Base-by-base conservation (phyloP, 1,140 invertebrate genomes). In the Cyclina sinensis region DNA sequence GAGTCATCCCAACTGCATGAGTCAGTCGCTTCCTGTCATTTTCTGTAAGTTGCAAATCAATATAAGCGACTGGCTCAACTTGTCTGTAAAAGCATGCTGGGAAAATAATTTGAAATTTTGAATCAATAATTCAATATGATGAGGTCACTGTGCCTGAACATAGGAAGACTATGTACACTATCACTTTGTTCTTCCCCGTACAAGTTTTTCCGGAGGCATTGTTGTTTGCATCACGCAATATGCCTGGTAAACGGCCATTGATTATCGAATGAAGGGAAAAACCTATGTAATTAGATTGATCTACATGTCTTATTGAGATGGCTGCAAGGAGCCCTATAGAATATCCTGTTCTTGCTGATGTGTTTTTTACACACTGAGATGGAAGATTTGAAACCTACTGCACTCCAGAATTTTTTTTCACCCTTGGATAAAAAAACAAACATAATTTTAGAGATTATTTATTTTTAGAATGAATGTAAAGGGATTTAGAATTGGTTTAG, bases 101-200 rank as follows among this genome's bases (percentile, higher is more conserved):
- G 65, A 70, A 70, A 37, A 70, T 14, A 37, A 37, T 70, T 70
- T n/a, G 24, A 70, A 35, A 70, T 70, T 70, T 70, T 35, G 5
- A 70, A 70, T 70, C 65, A 70, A 70, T 70, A 70, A 70, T 70
- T 70, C 65, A 70, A 70, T 70, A 70, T 9, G 65, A n/a, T 70
- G 65, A 70, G 65, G 65, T 70, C 65, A 70, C 32, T 21, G 30
- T 35, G 65, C 32, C 65, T 70, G 7, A 37, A n/a, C 32, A 70
- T 70, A 37, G 12, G 32, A 37, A 39, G 4, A 70, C 32, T 30
- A 37, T 37, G 1, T 70, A 27, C 9, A 27, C 65, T 70, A 70
- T 35, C 32, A 70, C 51, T 11, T 65, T 65, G 59, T 30, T 65
- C 59, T 30, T 30, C 5, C 12, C 4, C 2, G 18, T 54, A 30